Percentiles rank a stretch among this genome's conserved stretches.
phyloP scores from a whole-genome alignment of 2,888 invertebrate genomes.

The Ichneumon xanthorius region DNA sequence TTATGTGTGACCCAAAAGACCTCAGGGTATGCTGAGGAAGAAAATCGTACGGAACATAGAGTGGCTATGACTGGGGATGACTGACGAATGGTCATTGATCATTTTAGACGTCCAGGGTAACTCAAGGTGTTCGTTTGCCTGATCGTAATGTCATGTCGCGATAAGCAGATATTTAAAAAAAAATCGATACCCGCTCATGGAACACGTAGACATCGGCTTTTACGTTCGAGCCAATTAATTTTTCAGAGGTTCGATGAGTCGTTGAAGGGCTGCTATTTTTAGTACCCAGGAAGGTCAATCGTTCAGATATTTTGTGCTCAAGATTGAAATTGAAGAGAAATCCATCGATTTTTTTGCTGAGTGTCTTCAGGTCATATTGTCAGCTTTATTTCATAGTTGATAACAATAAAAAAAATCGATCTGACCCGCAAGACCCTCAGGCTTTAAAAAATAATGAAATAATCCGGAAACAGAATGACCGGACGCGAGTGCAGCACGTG shows the following conservation, averaged over 20 bases:
- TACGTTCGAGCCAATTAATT: too few relatives aligned
- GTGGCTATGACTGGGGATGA: too few relatives aligned
- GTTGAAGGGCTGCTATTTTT: too few relatives aligned
- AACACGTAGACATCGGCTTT: too few relatives aligned
- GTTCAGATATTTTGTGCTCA: too few relatives aligned
- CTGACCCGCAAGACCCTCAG: not conserved
- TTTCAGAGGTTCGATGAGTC: too few relatives aligned
- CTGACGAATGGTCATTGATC: slow-evolving; percentile 42
- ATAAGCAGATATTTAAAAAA: not conserved
- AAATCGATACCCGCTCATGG: not conserved
- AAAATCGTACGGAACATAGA: slow-evolving; percentile 10
- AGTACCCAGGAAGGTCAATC: too few relatives aligned
- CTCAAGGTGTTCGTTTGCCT: not conserved
- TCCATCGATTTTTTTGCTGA: too few relatives aligned
- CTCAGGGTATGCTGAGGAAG: not conserved
- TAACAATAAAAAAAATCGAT: not conserved
- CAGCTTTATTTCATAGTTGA: not conserved
- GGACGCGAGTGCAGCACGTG: too few relatives aligned
- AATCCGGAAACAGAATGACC: too few relatives aligned
- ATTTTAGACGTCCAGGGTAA: slow-evolving; percentile 47
- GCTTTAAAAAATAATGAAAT: not conserved
- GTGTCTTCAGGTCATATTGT: not conserved
- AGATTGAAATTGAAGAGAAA: too few relatives aligned
- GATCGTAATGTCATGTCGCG: not conserved
- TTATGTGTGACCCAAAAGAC: not conserved